A percentile compares a stretch with the other conserved stretches of the same genome.
Evolutionary conservation across 2,113 vertebrate species (phyloP).

Genomic region (Mesitornis unicolor): DNA sequence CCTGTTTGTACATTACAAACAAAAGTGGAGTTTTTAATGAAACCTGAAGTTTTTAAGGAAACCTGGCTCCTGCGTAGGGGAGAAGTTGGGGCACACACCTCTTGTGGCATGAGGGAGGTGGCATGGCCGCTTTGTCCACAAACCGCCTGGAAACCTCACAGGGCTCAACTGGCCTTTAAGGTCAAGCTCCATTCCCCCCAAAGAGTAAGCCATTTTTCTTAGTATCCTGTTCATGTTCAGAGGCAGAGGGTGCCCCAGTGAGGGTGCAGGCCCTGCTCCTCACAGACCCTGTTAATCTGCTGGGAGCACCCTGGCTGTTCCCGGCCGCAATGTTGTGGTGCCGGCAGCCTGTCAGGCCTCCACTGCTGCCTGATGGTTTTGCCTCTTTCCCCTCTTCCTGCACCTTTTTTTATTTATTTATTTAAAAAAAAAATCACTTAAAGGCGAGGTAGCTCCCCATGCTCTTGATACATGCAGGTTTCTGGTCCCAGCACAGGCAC

Average conservation of each 20-base stretch:
- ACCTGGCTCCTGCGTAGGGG: background rate
- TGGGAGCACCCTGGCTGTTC: background rate
- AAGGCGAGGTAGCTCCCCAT: background rate
- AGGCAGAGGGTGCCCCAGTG: background rate
- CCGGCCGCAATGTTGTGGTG: fast-evolving
- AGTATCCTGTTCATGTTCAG: background rate
- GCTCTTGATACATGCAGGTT: background rate
- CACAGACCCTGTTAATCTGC: background rate
- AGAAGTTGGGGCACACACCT: background rate
- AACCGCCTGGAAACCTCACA: background rate
- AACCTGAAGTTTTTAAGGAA: too few species aligned
- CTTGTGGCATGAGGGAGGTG: fast-evolving
- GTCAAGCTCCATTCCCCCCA: background rate
- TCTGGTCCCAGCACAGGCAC: background rate
- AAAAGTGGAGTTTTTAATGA: background rate
- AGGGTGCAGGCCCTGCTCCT: fast-evolving
- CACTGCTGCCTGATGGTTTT: background rate
- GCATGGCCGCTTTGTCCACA: background rate
- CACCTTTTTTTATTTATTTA: background rate
- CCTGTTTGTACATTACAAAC: background rate
- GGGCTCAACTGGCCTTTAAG: background rate
- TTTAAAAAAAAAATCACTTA: background rate
- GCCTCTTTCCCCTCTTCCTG: background rate
- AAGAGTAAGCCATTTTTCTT: background rate
- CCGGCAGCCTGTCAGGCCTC: background rate